These are phyloP conservation scores for Pterocles gutturalis DNA, from an alignment of 2,113 vertebrate genomes.

Conservation along the genomic window DNA sequence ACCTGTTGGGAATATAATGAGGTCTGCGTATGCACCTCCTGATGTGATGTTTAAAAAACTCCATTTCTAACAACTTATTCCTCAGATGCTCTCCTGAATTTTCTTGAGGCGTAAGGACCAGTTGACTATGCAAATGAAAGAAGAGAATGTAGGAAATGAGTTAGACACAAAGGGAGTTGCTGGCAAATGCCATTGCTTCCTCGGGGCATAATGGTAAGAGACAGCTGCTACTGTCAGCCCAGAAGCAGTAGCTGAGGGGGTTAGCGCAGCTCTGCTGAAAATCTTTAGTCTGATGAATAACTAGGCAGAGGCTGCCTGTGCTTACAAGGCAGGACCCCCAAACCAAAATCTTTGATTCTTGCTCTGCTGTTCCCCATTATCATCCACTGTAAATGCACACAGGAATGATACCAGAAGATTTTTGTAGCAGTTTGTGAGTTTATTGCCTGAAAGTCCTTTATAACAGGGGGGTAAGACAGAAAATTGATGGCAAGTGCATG, in stretches of 20 bases:
- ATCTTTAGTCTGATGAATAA: constrained; percentile 52
- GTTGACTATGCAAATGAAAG: constrained; percentile 75
- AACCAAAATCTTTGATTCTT: not conserved
- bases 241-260: constrained; percentile 50
- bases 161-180: constrained; percentile 73
- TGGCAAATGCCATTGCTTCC: constrained; percentile 74
- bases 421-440: not conserved
- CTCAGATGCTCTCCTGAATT: constrained; percentile 66
- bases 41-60: constrained; percentile 67
- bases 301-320: not conserved
- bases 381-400: not conserved
- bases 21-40: constrained; percentile 59
- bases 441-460: not conserved
- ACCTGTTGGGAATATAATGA: constrained; percentile 69
- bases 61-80: constrained; percentile 67
- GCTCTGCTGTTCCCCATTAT: not conserved
- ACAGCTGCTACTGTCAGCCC: constrained; percentile 73
- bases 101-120: constrained; percentile 72
- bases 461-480: not conserved
- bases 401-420: not conserved
- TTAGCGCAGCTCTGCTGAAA: constrained; percentile 45
- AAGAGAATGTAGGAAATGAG: constrained; percentile 67
- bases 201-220: constrained; percentile 74
- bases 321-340: not conserved
- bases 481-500: not conserved